These are phyloP conservation scores for Orchesellides sinensis DNA, from an alignment of 2,888 invertebrate genomes.

Conservation along the genomic window DNA sequence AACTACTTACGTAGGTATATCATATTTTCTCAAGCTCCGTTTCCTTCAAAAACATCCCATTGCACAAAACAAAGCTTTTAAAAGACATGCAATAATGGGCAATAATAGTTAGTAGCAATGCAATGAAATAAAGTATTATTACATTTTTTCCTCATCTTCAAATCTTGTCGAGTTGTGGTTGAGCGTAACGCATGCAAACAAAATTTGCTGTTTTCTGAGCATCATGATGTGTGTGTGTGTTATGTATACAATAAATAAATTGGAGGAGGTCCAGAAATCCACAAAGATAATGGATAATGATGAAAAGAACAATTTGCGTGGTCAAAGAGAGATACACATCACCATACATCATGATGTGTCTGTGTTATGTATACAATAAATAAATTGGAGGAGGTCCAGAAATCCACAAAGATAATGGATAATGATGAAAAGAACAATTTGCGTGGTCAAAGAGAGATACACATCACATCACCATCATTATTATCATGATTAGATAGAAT, in stretches of 20 bases:
- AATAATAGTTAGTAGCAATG: too few relatives aligned
- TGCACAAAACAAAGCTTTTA: not conserved
- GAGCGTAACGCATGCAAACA: not conserved
- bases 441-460: conserved; percentile 63
- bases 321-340: conserved; percentile 60
- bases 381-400: conserved; percentile 68
- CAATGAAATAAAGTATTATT: not conserved
- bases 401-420: conserved; percentile 66
- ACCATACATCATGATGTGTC: not conserved
- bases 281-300: conserved; percentile 67
- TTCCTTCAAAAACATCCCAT: too few relatives aligned
- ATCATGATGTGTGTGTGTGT: conserved; percentile 1
- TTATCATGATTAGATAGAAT: conserved; percentile 32
- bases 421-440: conserved; percentile 67
- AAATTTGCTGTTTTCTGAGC: conserved; percentile 22
- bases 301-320: conserved; percentile 67
- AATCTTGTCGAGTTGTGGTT: too few relatives aligned
- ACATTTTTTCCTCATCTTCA: too few relatives aligned
- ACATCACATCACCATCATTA: conserved; percentile 46
- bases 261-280: conserved; percentile 67
- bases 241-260: conserved; percentile 60
- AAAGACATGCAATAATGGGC: conserved; percentile 41
- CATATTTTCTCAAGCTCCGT: too few relatives aligned
- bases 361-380: conserved; percentile 52
- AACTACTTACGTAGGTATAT: too few relatives aligned